These are phyloP conservation scores for Scylla paramamosain DNA, from an alignment of 1,140 invertebrate genomes.

Conservation along the genomic window DNA sequence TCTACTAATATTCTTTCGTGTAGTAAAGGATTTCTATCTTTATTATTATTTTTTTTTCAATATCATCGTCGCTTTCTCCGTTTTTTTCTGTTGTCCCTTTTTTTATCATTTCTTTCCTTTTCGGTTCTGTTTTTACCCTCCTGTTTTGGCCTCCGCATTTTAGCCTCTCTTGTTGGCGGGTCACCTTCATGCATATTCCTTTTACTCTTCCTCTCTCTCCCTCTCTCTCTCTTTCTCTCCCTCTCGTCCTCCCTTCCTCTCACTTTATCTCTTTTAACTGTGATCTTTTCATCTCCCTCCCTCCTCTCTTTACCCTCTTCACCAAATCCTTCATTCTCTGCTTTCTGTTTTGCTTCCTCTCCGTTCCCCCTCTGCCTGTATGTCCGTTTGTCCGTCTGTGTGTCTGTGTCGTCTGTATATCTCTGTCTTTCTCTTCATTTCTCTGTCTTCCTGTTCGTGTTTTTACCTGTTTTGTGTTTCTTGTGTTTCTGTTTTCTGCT, in stretches of 20 bases:
- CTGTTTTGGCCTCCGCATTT: neutral
- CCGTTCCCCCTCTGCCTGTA: no score
- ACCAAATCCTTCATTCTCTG: neutral
- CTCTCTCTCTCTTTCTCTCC: neutral
- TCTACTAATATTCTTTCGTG: no score
- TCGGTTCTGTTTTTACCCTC: neutral
- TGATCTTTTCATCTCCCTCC: neutral
- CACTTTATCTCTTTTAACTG: neutral
- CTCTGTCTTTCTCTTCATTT: no score
- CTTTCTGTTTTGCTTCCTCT: neutral
- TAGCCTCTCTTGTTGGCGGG: no score
- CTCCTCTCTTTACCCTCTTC: neutral
- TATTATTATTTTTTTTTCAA: no score
- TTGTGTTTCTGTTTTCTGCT: no score
- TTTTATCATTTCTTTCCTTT: neutral
- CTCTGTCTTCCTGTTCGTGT: no score
- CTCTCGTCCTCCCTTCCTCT: neutral
- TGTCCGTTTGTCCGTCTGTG: no score
- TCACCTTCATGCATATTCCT: neutral
- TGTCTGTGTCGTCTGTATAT: no score
- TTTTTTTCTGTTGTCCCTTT: neutral
- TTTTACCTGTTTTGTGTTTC: no score
- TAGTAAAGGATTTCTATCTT: no score
- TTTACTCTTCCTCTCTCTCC: neutral
- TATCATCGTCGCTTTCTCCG: no score